Percentiles rank a stretch among this genome's conserved stretches.
Conservation (phyloP, 1,140 invertebrate genomes). For the Glossosoma conforme region DNA sequence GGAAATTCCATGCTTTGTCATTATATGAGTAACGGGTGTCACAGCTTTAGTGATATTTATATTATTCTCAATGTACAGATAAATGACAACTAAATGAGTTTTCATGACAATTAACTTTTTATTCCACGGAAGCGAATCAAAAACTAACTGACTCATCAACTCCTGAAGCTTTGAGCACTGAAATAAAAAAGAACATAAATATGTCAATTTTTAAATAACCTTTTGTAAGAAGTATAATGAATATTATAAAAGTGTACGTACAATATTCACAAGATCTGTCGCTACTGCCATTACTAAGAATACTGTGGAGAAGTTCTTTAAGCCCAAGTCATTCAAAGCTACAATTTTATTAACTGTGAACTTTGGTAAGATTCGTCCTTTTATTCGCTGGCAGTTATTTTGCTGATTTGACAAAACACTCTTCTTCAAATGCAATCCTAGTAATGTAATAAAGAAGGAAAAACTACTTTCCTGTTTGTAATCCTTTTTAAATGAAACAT, state of each 20-base stretch:
- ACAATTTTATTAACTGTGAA: slow-evolving; percentile 28
- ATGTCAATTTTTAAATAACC: too few relatives aligned
- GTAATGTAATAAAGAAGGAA: slow-evolving; percentile 17
- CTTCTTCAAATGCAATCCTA: slow-evolving; percentile 25
- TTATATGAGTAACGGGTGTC: slow-evolving; percentile 10
- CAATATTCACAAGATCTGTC: slow-evolving; percentile 22
- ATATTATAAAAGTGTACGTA: slow-evolving; percentile 16
- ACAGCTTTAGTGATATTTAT: slow-evolving; percentile 9
- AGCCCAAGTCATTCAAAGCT: slow-evolving; percentile 26
- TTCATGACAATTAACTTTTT: slow-evolving; percentile 26
- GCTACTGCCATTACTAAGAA: slow-evolving; percentile 26
- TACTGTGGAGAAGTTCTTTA: slow-evolving; percentile 23
- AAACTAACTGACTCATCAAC: slow-evolving; percentile 18
- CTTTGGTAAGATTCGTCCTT: slow-evolving; percentile 28
- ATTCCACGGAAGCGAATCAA: slow-evolving; percentile 23
- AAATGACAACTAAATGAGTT: slow-evolving; percentile 21
- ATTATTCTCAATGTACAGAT: slow-evolving; percentile 20
- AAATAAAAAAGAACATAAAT: too few relatives aligned
- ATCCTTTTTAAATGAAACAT: slow-evolving; percentile 13
- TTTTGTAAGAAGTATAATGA: neutral
- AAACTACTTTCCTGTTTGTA: slow-evolving; percentile 25
- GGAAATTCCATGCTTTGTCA: slow-evolving; percentile 16
- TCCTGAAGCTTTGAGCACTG: slow-evolving; percentile 27
- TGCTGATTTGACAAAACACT: slow-evolving; percentile 14
- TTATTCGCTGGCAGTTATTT: slow-evolving; percentile 26